Evolutionary conservation across 1,140 invertebrate species (phyloP).

Genomic region (Trissolcus basalis): DNA sequence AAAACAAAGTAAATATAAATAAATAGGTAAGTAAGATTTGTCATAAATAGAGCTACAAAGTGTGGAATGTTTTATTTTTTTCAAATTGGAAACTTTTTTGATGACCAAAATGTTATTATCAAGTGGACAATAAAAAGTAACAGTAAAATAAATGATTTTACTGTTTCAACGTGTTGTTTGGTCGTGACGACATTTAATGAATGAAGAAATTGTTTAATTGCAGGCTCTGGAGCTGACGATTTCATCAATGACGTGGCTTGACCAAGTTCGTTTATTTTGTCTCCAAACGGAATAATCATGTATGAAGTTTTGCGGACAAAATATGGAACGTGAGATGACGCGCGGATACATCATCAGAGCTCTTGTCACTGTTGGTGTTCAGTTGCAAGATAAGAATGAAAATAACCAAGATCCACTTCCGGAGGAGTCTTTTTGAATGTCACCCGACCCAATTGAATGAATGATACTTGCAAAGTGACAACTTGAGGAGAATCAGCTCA

Average conservation of each 20-base stretch:
- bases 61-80: too few relatives aligned
- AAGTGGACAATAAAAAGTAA: too few relatives aligned
- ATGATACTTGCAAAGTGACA: slow-evolving; percentile 29
- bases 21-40: too few relatives aligned
- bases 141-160: too few relatives aligned
- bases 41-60: too few relatives aligned
- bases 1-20: too few relatives aligned
- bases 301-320: slow-evolving; percentile 42
- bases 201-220: too few relatives aligned
- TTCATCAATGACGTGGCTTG: slow-evolving; percentile 19
- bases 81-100: too few relatives aligned
- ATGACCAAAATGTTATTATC: too few relatives aligned
- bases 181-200: too few relatives aligned
- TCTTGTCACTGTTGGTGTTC: slow-evolving; percentile 53
- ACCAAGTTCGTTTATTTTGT: slow-evolving; percentile 48
- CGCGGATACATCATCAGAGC: slow-evolving; percentile 42
- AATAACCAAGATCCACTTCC: slow-evolving; percentile 62
- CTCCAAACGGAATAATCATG: slow-evolving; percentile 34
- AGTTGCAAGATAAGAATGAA: slow-evolving; percentile 64
- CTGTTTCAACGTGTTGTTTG: too few relatives aligned
- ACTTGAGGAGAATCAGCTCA: slow-evolving; percentile 17
- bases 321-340: slow-evolving; percentile 52
- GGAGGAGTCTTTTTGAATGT: slow-evolving; percentile 64
- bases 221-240: neutral
- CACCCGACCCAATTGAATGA: slow-evolving; percentile 56